Evolutionary conservation across 1,140 invertebrate genomes (phyloP).

Genomic region (Homarus americanus): DNA sequence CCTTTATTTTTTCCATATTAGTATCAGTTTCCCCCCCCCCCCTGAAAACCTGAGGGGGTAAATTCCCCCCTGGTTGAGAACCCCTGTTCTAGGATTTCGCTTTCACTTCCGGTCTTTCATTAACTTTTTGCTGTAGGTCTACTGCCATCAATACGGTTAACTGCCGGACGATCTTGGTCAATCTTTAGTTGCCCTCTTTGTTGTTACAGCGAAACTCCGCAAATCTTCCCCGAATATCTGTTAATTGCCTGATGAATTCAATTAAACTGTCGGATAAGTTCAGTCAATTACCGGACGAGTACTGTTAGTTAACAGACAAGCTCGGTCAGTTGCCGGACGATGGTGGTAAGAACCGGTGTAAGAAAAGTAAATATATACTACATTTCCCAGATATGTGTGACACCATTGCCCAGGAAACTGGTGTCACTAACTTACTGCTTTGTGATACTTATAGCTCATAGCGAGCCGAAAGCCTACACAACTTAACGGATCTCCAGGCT

Average conservation of each 20-base stretch:
- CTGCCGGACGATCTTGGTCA: background rate
- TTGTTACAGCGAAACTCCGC: too few species aligned
- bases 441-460: background rate
- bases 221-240: too few species aligned
- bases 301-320: too few species aligned
- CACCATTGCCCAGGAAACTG: background rate
- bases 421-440: background rate
- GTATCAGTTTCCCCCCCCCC: background rate
- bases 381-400: background rate
- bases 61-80: too few species aligned
- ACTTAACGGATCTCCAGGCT: background rate
- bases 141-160: background rate
- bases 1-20: too few species aligned
- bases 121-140: background rate
- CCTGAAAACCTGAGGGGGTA: too few species aligned
- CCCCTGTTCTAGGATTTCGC: background rate
- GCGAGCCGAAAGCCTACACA: background rate
- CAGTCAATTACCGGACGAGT: too few species aligned
- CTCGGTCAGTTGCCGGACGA: too few species aligned
- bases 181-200: too few species aligned
- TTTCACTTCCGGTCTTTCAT: background rate
- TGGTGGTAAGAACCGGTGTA: background rate
- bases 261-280: too few species aligned
- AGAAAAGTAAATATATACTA: background rate
- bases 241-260: too few species aligned